Percentiles rank a stretch among this genome's conserved stretches.
Conservation (phyloP, 2,888 invertebrate genomes). For the Mesoligia furuncula region DNA sequence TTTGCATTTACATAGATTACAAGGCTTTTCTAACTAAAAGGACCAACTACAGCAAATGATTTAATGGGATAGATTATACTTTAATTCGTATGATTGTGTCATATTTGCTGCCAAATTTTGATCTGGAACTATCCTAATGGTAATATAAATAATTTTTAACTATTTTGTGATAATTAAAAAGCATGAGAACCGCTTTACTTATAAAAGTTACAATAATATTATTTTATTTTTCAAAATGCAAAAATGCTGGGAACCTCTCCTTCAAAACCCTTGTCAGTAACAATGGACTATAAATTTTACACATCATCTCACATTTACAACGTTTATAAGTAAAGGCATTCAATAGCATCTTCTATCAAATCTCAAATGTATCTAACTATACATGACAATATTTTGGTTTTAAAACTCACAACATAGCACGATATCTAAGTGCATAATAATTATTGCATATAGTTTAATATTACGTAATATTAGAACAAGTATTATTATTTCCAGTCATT, state of each 20-base stretch:
- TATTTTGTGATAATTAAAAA: conserved; percentile 57
- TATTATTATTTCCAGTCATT: conserved; percentile 72
- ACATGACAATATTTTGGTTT: conserved; percentile 70
- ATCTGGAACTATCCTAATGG: conserved; percentile 49
- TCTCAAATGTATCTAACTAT: conserved; percentile 68
- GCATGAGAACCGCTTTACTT: conserved; percentile 56
- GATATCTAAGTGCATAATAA: conserved; percentile 66
- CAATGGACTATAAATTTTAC: conserved; percentile 51
- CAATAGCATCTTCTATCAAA: conserved; percentile 55
- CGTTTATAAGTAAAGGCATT: conserved; percentile 65
- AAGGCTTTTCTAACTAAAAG: conserved; percentile 78
- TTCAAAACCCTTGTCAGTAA: conserved; percentile 21
- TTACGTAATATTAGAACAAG: conserved; percentile 65
- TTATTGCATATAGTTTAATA: conserved; percentile 68
- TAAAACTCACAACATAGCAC: conserved; percentile 65
- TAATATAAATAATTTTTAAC: conserved; percentile 56
- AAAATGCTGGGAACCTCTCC: conserved; percentile 13
- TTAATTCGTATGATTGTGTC: conserved; percentile 55
- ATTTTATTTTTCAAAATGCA: conserved; percentile 23
- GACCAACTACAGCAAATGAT: conserved; percentile 68
- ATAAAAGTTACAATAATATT: conserved; percentile 56
- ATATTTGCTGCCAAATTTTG: conserved; percentile 61
- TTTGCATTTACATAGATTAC: conserved; percentile 88
- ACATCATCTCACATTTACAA: conserved; percentile 55
- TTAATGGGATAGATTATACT: conserved; percentile 60